Percentiles rank a stretch among this genome's conserved stretches.
These are phyloP conservation scores for Leptobrachium ailaonicum DNA, from an alignment of 2,113 vertebrate genomes.

Conservation along the genomic window DNA sequence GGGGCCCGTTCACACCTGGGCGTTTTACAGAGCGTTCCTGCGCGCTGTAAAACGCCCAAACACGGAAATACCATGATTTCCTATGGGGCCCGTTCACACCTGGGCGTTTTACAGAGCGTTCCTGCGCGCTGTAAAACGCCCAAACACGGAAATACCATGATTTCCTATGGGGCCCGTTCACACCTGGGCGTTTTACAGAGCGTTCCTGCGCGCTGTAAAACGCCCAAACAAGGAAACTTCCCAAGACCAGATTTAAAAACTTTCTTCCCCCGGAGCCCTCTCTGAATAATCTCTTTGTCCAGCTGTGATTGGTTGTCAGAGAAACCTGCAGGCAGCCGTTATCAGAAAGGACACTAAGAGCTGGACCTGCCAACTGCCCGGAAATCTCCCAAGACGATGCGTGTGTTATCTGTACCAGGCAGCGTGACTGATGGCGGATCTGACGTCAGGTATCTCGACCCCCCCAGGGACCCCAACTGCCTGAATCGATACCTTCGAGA, in stretches of 20 bases:
- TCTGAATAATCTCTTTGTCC: not conserved
- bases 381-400: not conserved
- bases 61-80: too few species aligned
- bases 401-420: not conserved
- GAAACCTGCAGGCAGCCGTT: not conserved
- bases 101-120: too few species aligned
- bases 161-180: too few species aligned
- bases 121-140: too few species aligned
- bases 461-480: not conserved
- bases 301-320: not conserved
- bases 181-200: too few species aligned
- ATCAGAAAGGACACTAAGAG: not conserved
- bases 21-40: too few species aligned
- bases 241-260: not conserved
- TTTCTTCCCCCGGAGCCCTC: not conserved
- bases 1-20: too few species aligned
- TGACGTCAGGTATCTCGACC: conserved; percentile 9
- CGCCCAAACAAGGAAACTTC: not conserved
- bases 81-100: too few species aligned
- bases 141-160: too few species aligned
- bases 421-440: conserved; percentile 1
- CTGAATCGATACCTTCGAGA: conserved; percentile 35
- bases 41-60: too few species aligned
- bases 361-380: not conserved
- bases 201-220: too few species aligned